These are phyloP conservation scores for Istiophorus platypterus DNA, from an alignment of 2,113 vertebrate species.

Conservation along the genomic window DNA sequence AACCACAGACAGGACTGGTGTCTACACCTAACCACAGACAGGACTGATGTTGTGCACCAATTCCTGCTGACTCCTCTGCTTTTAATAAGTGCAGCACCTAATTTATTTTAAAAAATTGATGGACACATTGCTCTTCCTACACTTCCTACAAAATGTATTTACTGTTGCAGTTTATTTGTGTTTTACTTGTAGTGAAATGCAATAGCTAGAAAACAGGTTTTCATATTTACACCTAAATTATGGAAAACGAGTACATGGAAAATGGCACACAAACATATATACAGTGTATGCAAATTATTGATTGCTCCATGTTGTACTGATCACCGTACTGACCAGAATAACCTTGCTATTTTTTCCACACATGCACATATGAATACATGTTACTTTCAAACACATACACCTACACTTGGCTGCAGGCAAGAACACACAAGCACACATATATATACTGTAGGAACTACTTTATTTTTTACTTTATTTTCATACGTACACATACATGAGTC, in stretches of 20 bases:
- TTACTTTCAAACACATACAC: constrained; percentile 8
- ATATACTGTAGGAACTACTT: not conserved
- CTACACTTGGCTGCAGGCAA: not conserved
- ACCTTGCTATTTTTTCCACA: constrained; percentile 12
- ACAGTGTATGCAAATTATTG: not conserved
- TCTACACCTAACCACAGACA: no score
- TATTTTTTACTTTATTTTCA: not conserved
- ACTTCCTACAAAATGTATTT: not conserved
- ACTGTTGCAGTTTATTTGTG: not conserved
- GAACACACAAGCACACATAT: not conserved
- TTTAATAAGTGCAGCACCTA: no score
- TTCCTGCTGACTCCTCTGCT: not conserved
- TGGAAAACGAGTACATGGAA: not conserved
- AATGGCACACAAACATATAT: not conserved
- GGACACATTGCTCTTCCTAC: no score
- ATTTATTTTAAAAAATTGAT: no score
- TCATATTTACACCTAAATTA: not conserved
- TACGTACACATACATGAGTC: not conserved
- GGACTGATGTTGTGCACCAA: no score
- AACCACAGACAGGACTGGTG: no score
- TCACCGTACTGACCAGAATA: constrained; percentile 20
- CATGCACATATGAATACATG: not conserved
- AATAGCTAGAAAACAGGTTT: not conserved
- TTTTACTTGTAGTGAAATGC: not conserved
- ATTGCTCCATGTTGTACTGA: constrained; percentile 17